phyloP scores from a whole-genome alignment of 2,113 vertebrate genomes.

The Carassius carassius region DNA sequence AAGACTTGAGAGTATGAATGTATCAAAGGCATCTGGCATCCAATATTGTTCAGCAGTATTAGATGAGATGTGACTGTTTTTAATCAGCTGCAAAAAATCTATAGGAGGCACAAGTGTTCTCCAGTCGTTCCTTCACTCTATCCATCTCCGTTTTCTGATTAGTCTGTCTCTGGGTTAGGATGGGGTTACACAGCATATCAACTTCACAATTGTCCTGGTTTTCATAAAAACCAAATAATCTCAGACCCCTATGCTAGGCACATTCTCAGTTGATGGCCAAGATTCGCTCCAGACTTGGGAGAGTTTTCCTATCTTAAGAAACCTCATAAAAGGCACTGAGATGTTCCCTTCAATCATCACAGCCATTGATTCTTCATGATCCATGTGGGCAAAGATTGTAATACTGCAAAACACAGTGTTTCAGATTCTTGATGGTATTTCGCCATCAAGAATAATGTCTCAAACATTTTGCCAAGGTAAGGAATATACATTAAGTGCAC shows the following conservation, averaged over 20 bases:
- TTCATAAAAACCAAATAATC: conserved; percentile 51
- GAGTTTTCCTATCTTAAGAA: conserved; percentile 13
- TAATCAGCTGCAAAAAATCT: conserved; percentile 44
- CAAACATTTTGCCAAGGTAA: conserved; percentile 54
- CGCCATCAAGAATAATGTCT: conserved; percentile 8
- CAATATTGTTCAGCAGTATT: conserved; percentile 31
- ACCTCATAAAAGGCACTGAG: not conserved
- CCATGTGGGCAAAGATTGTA: not conserved
- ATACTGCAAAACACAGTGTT: not conserved
- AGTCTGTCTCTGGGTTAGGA: conserved; percentile 38
- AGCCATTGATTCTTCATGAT: not conserved
- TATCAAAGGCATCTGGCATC: conserved; percentile 47
- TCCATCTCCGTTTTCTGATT: conserved; percentile 13
- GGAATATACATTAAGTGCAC: conserved; percentile 62
- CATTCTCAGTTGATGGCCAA: conserved; percentile 34
- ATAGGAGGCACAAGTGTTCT: conserved; percentile 36
- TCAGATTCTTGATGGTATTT: not conserved
- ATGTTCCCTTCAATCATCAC: not conserved
- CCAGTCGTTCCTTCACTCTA: conserved; percentile 8
- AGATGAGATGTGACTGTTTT: conserved; percentile 47
- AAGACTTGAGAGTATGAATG: conserved; percentile 4
- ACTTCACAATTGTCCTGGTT: conserved; percentile 51
- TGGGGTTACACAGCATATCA: conserved; percentile 51
- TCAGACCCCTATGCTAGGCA: conserved; percentile 27
- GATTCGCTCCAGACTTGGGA: not conserved